Conservation (phyloP, 2,113 vertebrate genomes). For the Periophthalmus modestus region DNA sequence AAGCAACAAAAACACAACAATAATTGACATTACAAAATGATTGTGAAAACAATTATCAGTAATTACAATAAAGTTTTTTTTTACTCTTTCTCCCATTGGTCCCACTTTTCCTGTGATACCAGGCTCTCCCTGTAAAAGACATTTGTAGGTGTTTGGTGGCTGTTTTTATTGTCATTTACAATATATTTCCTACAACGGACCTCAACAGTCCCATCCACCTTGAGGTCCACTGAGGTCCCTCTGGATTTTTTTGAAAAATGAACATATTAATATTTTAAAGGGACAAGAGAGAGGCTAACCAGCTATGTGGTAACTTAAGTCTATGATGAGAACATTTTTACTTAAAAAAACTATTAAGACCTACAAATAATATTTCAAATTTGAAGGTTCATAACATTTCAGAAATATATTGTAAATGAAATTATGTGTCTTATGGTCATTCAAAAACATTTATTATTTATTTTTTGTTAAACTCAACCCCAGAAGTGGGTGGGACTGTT, state of each 20-base stretch:
- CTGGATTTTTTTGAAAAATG: too few species aligned
- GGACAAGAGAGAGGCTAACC: too few species aligned
- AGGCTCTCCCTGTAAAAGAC: constrained; percentile 83
- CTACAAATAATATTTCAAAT: too few species aligned
- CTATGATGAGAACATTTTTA: too few species aligned
- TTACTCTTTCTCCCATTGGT: constrained; percentile 89
- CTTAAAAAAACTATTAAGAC: too few species aligned
- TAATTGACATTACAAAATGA: constrained; percentile 30
- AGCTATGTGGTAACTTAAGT: too few species aligned
- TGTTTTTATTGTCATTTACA: background rate
- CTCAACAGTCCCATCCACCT: background rate
- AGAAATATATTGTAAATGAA: background rate
- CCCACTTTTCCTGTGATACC: constrained; percentile 86
- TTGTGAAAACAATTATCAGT: constrained; percentile 16
- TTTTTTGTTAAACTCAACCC: background rate
- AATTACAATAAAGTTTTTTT: constrained; percentile 31
- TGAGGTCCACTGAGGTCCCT: background rate
- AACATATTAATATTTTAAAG: too few species aligned
- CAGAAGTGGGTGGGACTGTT: background rate
- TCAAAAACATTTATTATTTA: background rate
- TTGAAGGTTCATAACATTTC: too few species aligned
- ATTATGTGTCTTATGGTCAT: background rate
- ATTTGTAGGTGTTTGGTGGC: constrained; percentile 2
- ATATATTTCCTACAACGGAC: background rate
- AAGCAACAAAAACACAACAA: constrained; percentile 80